Evolutionary conservation across 2,888 invertebrate genomes (phyloP).

Genomic region (Volucella zonaria): DNA sequence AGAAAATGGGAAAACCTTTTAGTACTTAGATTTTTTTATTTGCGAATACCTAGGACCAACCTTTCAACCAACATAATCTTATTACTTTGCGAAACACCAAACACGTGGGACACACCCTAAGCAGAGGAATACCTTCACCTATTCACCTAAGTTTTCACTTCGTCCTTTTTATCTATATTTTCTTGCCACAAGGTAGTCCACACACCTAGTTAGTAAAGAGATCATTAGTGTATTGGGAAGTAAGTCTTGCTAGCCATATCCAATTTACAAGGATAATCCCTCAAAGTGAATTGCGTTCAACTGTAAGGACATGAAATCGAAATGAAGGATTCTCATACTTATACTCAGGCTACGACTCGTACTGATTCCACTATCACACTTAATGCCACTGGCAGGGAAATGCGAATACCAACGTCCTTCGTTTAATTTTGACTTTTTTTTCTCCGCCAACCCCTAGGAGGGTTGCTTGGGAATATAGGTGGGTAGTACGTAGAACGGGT

Average conservation of each 20-base stretch:
- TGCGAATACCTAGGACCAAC: neutral
- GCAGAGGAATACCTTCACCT: neutral
- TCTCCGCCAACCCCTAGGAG: neutral
- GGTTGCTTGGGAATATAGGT: too few relatives aligned
- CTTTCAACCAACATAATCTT: constrained; percentile 5
- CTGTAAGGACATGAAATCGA: constrained; percentile 21
- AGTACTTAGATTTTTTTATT: constrained; percentile 3
- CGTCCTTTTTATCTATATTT: neutral
- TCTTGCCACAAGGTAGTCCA: neutral
- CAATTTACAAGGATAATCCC: constrained; percentile 44
- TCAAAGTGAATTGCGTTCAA: constrained; percentile 9
- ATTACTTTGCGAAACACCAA: constrained; percentile 1
- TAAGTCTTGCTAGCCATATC: neutral
- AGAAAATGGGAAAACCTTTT: neutral
- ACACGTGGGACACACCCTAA: neutral
- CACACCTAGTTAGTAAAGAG: constrained; percentile 1
- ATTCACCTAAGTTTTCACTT: neutral
- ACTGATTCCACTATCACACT: too few relatives aligned
- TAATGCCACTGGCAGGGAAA: neutral
- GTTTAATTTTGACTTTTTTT: neutral
- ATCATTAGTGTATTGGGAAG: constrained; percentile 25
- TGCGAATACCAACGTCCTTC: neutral
- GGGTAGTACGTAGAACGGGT: too few relatives aligned
- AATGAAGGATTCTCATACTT: constrained; percentile 20
- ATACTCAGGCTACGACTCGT: too few relatives aligned